Percentiles rank a stretch among this genome's conserved stretches.
Conservation (phyloP, 2,888 invertebrate species). For the Xestia rhomboidea region DNA sequence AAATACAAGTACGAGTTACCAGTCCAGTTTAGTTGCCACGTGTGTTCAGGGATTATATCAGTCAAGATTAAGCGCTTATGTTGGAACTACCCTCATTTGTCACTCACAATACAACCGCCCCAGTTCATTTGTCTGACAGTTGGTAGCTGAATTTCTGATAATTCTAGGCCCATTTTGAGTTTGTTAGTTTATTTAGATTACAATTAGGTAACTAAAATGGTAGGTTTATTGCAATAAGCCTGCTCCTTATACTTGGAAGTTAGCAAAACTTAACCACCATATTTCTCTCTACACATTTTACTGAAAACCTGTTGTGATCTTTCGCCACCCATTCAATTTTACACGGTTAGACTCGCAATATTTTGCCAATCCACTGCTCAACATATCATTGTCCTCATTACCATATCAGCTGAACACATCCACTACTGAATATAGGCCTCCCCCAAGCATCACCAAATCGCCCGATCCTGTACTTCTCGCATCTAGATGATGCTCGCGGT, state of each 20-base stretch:
- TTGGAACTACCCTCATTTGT: constrained; percentile 52
- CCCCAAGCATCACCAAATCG: too few species aligned
- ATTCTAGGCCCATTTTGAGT: background rate
- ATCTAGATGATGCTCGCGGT: too few species aligned
- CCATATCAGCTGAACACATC: too few species aligned
- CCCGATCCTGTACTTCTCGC: too few species aligned
- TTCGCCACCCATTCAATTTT: background rate
- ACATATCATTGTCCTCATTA: background rate
- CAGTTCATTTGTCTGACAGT: constrained; percentile 39
- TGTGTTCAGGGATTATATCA: constrained; percentile 27
- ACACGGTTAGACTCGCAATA: background rate
- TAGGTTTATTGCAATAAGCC: background rate
- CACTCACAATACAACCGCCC: constrained; percentile 41
- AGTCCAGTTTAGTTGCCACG: constrained; percentile 7
- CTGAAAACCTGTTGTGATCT: background rate
- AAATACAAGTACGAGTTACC: background rate
- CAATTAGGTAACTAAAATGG: background rate
- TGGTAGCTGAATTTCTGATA: constrained; percentile 19
- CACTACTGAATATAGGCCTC: too few species aligned
- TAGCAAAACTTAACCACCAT: background rate
- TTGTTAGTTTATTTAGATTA: background rate
- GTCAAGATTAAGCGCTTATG: constrained; percentile 57
- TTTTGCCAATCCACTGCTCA: background rate
- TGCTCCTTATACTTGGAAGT: background rate
- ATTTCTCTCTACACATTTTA: background rate